Percentiles rank a stretch among this genome's conserved stretches.
phyloP scores from a whole-genome alignment of 2,888 invertebrate genomes.

The Prenolepis imparis region DNA sequence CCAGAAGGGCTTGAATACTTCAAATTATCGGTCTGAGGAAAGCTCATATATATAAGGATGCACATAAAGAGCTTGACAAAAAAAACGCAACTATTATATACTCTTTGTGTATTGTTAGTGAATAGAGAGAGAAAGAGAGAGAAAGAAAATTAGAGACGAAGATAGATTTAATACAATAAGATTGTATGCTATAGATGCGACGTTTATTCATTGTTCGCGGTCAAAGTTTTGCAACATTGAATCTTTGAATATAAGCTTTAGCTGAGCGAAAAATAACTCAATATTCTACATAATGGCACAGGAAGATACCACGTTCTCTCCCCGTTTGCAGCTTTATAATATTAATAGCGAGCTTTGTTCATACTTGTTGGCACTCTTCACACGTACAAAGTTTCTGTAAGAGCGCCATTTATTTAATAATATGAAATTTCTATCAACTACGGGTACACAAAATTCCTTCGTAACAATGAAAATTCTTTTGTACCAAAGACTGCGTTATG shows the following conservation, averaged over 20 bases:
- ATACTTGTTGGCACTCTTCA: conserved; percentile 38
- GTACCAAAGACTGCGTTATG: not conserved
- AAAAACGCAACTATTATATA: not conserved
- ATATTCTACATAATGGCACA: conserved; percentile 16
- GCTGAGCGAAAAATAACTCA: conserved; percentile 23
- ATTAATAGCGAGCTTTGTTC: conserved; percentile 38
- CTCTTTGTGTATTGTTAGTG: not conserved
- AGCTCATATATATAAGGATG: not conserved
- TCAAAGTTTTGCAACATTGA: conserved; percentile 8
- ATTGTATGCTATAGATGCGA: not conserved
- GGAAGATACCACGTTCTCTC: conserved; percentile 10
- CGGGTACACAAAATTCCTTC: not conserved
- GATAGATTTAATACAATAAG: not conserved
- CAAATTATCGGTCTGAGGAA: conserved; percentile 40
- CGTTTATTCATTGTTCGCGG: conserved; percentile 13
- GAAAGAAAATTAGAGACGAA: not conserved
- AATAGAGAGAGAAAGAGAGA: not conserved
- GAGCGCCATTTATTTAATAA: conserved; percentile 40
- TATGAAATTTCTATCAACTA: conserved; percentile 21
- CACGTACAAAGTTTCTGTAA: conserved; percentile 30
- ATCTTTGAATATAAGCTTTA: conserved; percentile 32
- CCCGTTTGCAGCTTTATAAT: conserved; percentile 26
- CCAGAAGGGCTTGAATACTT: conserved; percentile 33
- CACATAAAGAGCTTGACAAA: not conserved
- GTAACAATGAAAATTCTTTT: conserved; percentile 2